Evolutionary conservation across 2,888 invertebrate genomes (phyloP).

Genomic region (Hydrotaea cyrtoneurina): DNA sequence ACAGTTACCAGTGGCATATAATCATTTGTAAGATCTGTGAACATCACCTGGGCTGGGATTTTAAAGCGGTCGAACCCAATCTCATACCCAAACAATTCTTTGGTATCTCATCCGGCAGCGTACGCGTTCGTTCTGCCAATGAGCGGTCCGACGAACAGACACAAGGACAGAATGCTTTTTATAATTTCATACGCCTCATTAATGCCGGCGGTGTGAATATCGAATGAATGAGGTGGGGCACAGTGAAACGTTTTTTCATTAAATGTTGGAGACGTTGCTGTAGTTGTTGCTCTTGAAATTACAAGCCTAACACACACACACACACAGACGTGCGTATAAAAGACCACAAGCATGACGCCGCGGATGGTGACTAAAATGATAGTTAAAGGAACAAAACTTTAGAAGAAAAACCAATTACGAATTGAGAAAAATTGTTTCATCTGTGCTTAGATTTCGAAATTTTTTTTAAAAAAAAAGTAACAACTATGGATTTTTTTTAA

Average conservation of each 20-base stretch:
- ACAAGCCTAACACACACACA: too few species aligned
- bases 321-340: too few species aligned
- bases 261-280: conserved; percentile 68
- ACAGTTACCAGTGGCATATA: conserved; percentile 91
- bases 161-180: conserved; percentile 71
- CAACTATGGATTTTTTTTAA: background rate
- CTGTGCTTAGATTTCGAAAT: conserved; percentile 12
- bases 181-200: conserved; percentile 72
- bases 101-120: conserved; percentile 85
- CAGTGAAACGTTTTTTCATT: conserved; percentile 72
- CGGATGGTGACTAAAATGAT: background rate
- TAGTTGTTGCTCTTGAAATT: conserved; percentile 41
- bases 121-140: conserved; percentile 77
- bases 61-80: conserved; percentile 84
- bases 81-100: conserved; percentile 87
- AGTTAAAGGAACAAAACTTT: background rate
- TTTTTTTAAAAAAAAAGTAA: background rate
- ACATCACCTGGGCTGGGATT: conserved; percentile 90
- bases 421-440: conserved; percentile 23
- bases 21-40: conserved; percentile 86
- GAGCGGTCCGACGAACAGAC: conserved; percentile 49
- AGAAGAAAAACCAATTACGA: background rate
- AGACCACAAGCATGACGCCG: background rate
- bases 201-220: conserved; percentile 55
- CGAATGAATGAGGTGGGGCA: conserved; percentile 73